Evolutionary conservation across 2,113 vertebrate species (phyloP), one percentile per base, ranked within the genome.

Genomic region (Hylia prasina): DNA sequence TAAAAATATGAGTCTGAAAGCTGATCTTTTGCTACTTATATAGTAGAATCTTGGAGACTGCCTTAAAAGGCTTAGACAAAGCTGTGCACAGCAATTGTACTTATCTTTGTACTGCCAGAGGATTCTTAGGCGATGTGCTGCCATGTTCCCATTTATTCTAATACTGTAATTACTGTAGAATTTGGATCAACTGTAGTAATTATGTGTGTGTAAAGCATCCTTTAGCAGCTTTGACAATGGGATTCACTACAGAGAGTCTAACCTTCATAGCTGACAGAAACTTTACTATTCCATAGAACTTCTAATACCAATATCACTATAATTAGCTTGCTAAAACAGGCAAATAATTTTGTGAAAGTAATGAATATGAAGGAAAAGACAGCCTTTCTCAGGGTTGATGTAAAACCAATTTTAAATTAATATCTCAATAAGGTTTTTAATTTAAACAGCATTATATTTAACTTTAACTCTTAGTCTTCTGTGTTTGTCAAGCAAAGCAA

Each of bases 151-250:
- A 42, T 93, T 95, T 95, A 96, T 93, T 95, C 64, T 89, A 82
- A 71, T 71, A 86, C 71, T 86, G 53, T 95, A 97, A 96, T 98
- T 97, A 89, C 83, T 76, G 64, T 72, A 91, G 87, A 92, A 94
- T 91, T 91, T 93, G 85, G 78, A 95, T 96, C 94, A 97, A 57
- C 76, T 73, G n/a, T 90, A 89, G 84, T 94, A 97, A 97, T 93
- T 95, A 68, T 47, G 18, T 87, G 68, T 85, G 11, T 89, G 50
- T 50, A 68, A 89, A 79, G 10, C 8, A 0, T 97, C 39, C 42
- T 92, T 96, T 75, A 90, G 77, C 48, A 91, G 27, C 14, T 91
- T 91, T 71, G 70, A 92, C 93, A 96, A 96, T 33, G 44, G 61
- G 35, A 92, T 87, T 96, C 57, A 63, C 28, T 85, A 76, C 31